phyloP scores from a whole-genome alignment of 1,140 invertebrate species.

The Trypoxylus dichotomus region DNA sequence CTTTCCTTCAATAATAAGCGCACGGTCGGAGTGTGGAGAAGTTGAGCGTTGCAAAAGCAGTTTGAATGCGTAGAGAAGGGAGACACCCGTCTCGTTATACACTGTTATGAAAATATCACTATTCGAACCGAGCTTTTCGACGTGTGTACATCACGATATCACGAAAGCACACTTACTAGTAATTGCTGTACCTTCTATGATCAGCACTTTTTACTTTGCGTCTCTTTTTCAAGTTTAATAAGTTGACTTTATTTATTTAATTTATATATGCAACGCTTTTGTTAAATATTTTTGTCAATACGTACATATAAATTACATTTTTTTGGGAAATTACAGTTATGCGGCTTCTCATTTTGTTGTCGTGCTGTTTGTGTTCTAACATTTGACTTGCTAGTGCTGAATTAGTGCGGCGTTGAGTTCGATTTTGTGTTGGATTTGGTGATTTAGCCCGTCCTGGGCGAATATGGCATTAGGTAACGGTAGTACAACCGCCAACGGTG shows the following conservation, averaged over 20 bases:
- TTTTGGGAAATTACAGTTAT: not conserved
- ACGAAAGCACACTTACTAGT: not conserved
- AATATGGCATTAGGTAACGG: constrained; percentile 52
- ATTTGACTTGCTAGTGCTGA: not conserved
- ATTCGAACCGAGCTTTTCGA: constrained; percentile 23
- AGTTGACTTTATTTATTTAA: not conserved
- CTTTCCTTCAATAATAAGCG: constrained; percentile 14
- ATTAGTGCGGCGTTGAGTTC: not conserved
- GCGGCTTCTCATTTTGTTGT: not conserved
- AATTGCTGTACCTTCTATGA: not conserved
- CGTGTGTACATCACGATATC: constrained; percentile 11
- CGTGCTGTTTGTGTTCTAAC: not conserved
- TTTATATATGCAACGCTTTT: not conserved
- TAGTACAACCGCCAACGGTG: constrained; percentile 55
- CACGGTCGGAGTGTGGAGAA: not conserved
- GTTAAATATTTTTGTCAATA: not conserved
- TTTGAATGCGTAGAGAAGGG: not conserved
- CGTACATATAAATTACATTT: not conserved
- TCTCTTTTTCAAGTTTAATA: not conserved
- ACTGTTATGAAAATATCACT: not conserved
- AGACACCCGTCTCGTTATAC: not conserved
- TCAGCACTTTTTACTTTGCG: not conserved
- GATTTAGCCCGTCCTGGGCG: not conserved
- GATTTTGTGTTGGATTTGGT: constrained; percentile 16
- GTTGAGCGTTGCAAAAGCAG: constrained; percentile 5